These are phyloP conservation scores for Sarcophaga carnaria DNA, from an alignment of 2,888 invertebrate species.

Conservation along the genomic window DNA sequence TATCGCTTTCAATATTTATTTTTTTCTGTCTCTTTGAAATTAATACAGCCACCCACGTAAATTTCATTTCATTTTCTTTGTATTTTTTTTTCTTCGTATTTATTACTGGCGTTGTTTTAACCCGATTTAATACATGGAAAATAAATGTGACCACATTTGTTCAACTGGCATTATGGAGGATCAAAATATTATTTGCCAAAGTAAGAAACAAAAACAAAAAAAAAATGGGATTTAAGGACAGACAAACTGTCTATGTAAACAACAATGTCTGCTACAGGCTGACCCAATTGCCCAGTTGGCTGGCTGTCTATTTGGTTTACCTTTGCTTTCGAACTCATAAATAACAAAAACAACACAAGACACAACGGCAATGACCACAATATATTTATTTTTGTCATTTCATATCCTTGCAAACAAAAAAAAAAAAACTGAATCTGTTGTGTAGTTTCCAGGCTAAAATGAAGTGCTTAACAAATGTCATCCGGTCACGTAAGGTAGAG, in stretches of 20 bases:
- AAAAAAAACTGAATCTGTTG: neutral
- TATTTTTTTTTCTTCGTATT: neutral
- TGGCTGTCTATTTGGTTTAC: slow-evolving; percentile 8
- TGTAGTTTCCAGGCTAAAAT: too few relatives aligned
- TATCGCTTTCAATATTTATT: too few relatives aligned
- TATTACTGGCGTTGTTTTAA: neutral
- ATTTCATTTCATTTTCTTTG: neutral
- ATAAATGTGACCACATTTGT: slow-evolving; percentile 26
- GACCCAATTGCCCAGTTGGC: slow-evolving; percentile 2
- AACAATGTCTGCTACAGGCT: neutral
- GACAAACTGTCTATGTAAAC: neutral
- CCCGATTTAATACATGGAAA: neutral
- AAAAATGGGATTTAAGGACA: neutral
- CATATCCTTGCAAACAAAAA: neutral
- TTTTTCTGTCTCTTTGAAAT: too few relatives aligned
- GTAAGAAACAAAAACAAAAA: neutral
- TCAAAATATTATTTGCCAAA: slow-evolving; percentile 9
- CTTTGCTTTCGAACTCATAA: slow-evolving; percentile 3
- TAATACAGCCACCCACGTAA: neutral
- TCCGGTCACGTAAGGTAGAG: too few relatives aligned
- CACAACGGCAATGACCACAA: neutral
- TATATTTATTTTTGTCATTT: neutral
- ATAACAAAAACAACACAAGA: neutral
- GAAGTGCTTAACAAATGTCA: too few relatives aligned
- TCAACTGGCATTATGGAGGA: slow-evolving; percentile 19